A percentile compares a stretch with the other conserved stretches of the same genome.
Conservation (phyloP, 2,113 vertebrate species). For the Leptobrachium leishanense region DNA sequence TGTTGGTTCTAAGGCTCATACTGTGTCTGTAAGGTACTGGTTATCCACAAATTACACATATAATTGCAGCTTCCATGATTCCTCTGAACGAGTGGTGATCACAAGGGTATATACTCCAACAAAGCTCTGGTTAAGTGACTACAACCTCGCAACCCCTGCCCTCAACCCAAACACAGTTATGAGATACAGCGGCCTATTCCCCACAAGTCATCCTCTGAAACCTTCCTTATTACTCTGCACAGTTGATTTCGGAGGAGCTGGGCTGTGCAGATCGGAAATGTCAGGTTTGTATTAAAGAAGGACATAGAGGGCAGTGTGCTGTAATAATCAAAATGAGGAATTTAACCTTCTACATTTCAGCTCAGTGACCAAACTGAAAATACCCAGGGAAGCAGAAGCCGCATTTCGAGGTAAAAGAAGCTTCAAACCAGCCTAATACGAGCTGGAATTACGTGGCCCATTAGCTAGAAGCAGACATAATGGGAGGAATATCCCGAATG, state of each 20-base stretch:
- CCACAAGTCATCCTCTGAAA: slow-evolving; percentile 73
- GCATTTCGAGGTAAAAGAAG: slow-evolving; percentile 53
- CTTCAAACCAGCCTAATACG: slow-evolving; percentile 58
- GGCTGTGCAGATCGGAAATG: slow-evolving; percentile 76
- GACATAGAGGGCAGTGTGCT: slow-evolving; percentile 50
- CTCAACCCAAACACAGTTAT: slow-evolving; percentile 59
- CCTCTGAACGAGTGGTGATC: not conserved
- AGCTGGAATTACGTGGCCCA: slow-evolving; percentile 62
- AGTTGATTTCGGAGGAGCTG: slow-evolving; percentile 74
- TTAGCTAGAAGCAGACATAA: slow-evolving; percentile 56
- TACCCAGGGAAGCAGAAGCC: slow-evolving; percentile 62
- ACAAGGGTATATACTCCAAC: not conserved
- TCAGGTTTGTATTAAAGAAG: slow-evolving; percentile 73
- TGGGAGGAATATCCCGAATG: slow-evolving; percentile 31
- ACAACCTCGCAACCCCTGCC: slow-evolving; percentile 65
- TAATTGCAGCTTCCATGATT: not conserved
- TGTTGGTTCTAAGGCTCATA: not conserved
- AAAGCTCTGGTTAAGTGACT: slow-evolving; percentile 68
- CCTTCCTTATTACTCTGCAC: slow-evolving; percentile 62
- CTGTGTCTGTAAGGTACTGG: too few relatives aligned
- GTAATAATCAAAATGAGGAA: slow-evolving; percentile 73
- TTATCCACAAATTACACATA: too few relatives aligned
- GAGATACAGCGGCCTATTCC: slow-evolving; percentile 72
- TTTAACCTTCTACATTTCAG: slow-evolving; percentile 73
- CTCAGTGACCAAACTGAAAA: slow-evolving; percentile 65